phyloP scores from a whole-genome alignment of 2,113 vertebrate genomes.

The Epinephelus fuscoguttatus region DNA sequence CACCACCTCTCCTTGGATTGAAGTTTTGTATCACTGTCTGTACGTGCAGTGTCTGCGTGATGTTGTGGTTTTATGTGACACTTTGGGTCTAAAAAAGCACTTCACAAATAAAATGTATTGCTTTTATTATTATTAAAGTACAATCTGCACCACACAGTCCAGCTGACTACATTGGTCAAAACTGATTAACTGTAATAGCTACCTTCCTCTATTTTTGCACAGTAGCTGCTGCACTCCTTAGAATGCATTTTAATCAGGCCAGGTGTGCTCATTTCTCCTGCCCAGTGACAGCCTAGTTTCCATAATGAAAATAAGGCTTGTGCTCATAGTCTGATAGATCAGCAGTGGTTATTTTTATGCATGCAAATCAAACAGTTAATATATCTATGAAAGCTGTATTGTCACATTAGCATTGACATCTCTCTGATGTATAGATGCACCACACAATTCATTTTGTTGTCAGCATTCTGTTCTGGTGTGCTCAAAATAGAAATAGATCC shows the following conservation, averaged over 20 bases:
- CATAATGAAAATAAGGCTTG: conserved; percentile 10
- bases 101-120: no score
- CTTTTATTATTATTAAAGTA: neutral
- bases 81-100: no score
- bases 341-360: conserved; percentile 23
- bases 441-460: neutral
- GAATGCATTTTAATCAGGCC: conserved; percentile 23
- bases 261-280: conserved; percentile 20
- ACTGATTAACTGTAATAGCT: neutral
- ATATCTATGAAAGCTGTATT: neutral
- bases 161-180: neutral
- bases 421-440: neutral
- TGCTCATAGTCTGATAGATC: conserved; percentile 18
- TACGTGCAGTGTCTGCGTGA: no score
- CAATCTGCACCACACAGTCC: neutral
- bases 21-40: no score
- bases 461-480: neutral
- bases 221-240: conserved; percentile 10
- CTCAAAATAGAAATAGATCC: conserved; percentile 21
- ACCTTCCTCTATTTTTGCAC: neutral
- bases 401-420: neutral
- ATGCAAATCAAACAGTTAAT: neutral
- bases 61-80: no score
- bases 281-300: conserved; percentile 44
- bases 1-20: neutral